phyloP scores from a whole-genome alignment of 2,888 invertebrate genomes.

The Liopterus haemorrhoidalis region DNA sequence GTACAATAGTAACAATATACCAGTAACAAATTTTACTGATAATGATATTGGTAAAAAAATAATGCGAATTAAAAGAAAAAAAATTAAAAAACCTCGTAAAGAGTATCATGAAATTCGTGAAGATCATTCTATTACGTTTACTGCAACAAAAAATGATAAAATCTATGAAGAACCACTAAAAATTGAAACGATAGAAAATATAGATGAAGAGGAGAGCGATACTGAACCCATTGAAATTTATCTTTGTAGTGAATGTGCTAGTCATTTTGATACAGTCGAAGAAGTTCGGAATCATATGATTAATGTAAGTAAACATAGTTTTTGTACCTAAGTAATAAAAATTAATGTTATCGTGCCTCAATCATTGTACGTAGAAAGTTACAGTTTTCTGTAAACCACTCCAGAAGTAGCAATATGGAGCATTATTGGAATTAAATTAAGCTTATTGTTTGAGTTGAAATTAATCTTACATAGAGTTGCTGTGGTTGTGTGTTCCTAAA shows the following conservation, averaged over 20 bases:
- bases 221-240: constrained; percentile 38
- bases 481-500: no score
- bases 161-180: constrained; percentile 6
- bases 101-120: no score
- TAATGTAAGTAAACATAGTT: constrained; percentile 40
- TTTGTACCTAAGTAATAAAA: no score
- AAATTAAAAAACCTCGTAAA: constrained; percentile 12
- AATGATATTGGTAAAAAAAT: constrained; percentile 15
- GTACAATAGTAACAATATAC: background rate
- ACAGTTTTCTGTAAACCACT: no score
- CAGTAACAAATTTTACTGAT: no score
- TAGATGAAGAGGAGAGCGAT: background rate
- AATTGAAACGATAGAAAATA: constrained; percentile 10
- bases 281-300: constrained; percentile 51
- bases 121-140: no score
- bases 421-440: no score
- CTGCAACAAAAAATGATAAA: background rate
- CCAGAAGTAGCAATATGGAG: no score
- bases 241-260: constrained; percentile 50
- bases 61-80: constrained; percentile 15
- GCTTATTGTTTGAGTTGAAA: no score
- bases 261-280: constrained; percentile 46
- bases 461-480: no score
- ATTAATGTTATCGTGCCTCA: no score
- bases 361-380: no score